These are phyloP conservation scores for Amphiura filiformis DNA, from an alignment of 35 echinoderm and acorn worm species.

Conservation along the genomic window DNA sequence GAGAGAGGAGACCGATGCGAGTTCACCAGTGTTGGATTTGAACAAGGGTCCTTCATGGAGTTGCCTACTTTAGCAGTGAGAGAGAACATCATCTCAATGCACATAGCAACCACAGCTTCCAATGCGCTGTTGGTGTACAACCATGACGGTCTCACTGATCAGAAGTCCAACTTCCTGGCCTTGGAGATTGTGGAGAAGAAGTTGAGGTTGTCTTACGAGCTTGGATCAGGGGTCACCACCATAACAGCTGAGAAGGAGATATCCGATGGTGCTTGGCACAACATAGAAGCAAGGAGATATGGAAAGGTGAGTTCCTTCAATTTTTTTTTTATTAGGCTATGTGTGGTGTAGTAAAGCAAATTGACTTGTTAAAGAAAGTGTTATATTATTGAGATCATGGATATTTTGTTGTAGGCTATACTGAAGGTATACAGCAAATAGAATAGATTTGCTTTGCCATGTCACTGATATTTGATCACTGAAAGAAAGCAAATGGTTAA, in stretches of 20 bases:
- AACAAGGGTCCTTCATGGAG: constrained; percentile 64
- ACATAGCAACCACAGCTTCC: constrained; percentile 67
- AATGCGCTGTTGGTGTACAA: constrained; percentile 86
- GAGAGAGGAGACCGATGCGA: constrained; percentile 72
- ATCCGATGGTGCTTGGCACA: constrained; percentile 85
- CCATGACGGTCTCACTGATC: constrained; percentile 67
- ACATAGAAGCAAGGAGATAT: constrained; percentile 61
- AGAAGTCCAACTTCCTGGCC: constrained; percentile 68
- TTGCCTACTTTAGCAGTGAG: not conserved
- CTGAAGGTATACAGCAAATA: too few species aligned
- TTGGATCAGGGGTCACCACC: constrained; percentile 46
- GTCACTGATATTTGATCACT: too few species aligned
- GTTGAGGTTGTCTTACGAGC: constrained; percentile 68
- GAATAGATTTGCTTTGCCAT: too few species aligned
- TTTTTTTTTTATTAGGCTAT: not conserved
- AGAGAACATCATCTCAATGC: constrained; percentile 53
- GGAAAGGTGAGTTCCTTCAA: constrained; percentile 67
- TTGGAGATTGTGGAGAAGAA: constrained; percentile 67
- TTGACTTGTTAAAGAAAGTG: not conserved
- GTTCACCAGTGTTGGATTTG: constrained; percentile 75
- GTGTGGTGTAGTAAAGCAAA: not conserved
- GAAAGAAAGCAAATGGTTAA: too few species aligned
- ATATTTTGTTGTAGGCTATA: too few species aligned
- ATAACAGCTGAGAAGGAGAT: constrained; percentile 59
- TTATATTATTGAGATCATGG: too few species aligned